These are phyloP conservation scores for Metopolophium dirhodum DNA, from an alignment of 1,140 invertebrate species.

Conservation along the genomic window DNA sequence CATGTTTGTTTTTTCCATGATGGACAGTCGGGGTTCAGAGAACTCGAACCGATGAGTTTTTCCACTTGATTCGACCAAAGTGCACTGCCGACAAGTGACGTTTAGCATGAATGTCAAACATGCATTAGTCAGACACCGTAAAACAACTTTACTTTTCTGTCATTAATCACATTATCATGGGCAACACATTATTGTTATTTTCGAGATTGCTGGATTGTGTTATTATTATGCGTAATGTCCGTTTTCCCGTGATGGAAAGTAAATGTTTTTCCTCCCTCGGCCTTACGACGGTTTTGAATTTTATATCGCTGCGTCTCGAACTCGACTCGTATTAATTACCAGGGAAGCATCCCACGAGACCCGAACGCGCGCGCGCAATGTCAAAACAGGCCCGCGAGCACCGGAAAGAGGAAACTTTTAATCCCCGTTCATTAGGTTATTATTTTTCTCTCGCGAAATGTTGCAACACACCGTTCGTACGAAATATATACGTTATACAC, in stretches of 20 bases:
- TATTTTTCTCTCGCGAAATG: not conserved
- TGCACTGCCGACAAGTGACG: not conserved
- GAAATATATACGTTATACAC: not conserved
- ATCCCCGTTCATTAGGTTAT: not conserved
- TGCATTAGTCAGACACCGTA: not conserved
- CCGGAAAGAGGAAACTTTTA: not conserved
- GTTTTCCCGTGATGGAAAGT: not conserved
- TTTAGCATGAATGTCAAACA: too few relatives aligned
- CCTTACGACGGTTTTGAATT: not conserved
- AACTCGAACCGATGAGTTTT: not conserved
- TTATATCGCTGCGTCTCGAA: not conserved
- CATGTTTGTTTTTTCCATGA: not conserved
- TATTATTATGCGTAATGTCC: not conserved
- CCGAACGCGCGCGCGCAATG: not conserved
- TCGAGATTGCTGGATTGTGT: not conserved
- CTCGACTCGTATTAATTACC: not conserved
- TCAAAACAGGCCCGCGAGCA: not conserved
- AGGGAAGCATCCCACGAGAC: not conserved
- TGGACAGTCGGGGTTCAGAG: too few relatives aligned
- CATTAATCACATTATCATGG: not conserved
- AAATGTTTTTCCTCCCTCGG: not conserved
- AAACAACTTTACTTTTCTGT: not conserved
- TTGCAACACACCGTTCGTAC: not conserved
- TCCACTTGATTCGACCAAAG: not conserved
- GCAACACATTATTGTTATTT: not conserved